Evolutionary conservation across 2,113 vertebrate species (phyloP), one percentile per base, ranked within the genome.

Genomic region (Micronycteris hirsuta): DNA sequence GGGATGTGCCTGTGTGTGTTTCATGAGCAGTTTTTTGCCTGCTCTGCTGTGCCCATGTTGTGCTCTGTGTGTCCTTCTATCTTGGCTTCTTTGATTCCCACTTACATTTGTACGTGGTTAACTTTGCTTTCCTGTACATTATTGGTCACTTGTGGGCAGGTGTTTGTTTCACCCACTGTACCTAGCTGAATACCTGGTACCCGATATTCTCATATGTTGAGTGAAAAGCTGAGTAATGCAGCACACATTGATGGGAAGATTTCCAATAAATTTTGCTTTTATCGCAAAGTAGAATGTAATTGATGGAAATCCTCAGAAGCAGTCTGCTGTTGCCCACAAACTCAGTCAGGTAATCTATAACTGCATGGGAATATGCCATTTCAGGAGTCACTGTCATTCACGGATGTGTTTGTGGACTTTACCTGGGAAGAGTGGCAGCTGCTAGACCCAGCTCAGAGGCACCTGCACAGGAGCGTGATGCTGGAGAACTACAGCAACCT

Each of bases 381-480:
- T 85, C 89, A 96, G 95, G 49, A 45, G 20, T 45, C 20, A 0
- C 10, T 95, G 68, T 93, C 94, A 2, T 96, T 97, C 11, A 26
- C 8, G 33, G 92, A 96, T 43, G 92, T 95, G 65, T 94, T 36
- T 86, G 89, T 96, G 86, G 61, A 81, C 77, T 97, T 97, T 38
- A 91, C 86, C n/a, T 65, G 92, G 83, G 97, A 97, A 14, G 85
- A 95, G n/a, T 95, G 95, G 96, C 70, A 0, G 14, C 41, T 95
- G 49, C 82, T 97, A 71, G 77, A 93, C 20, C 19, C n/a, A 3
- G 26, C 33, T 20, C 94, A 97, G 92, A 94, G 83, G 81, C 19
- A 45, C 16, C 86, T 96, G 28, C 91, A 94, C 71, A 45, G 70
- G 77, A 95, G 54, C 12, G 86, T 97, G 49, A 97, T 91, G 89